Base-by-base conservation (phyloP, 2,113 vertebrate genomes). In the Osmerus eperlanus region DNA sequence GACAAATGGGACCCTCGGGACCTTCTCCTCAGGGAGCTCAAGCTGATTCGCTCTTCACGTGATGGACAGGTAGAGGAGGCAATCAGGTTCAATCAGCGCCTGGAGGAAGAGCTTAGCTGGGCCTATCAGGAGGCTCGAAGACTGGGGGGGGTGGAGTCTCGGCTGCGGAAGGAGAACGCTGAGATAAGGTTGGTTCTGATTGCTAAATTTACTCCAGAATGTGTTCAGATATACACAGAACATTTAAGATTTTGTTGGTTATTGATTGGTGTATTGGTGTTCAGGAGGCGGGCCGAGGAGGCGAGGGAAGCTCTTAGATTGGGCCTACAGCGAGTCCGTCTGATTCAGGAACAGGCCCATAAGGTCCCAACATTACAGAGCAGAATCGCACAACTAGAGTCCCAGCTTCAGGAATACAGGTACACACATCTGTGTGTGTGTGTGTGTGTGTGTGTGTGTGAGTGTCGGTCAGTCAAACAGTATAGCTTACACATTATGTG, bases 31-130 rank as follows among this genome's bases (percentile, higher is more conserved):
- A 82, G 89, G 79, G 92, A 93, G 79, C 86, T 93, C 78, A 89
- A 87, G 77, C 76, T 93, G 75, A 90, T 93, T 58, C 87, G 92
- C 3, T 84, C 90, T 3, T 90, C 92, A 0, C 89, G 92, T 2
- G 91, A 93, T 0, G 92, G 91, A 19, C 92, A 93, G 82, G 77
- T 93, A 71, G 86, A 89, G 62, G 92, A 93, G 72, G 92, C 92
- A 55, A 92, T 92, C 76, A 84, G 79, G 29, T 92, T 89, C 78
- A 92, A 87, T 41, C 67, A 84, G 75, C 77, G 79, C 16, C 66
- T 93, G 86, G 92, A 93, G 80, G 87, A 88, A 83, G 92, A 92
- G 82, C 81, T 93, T 69, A 76, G 73, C 1, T 86, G 76, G 81
- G 86, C 89, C 0, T 89, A 88, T 59, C 76, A 81, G 55, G 84